A percentile compares a stretch with the other conserved stretches of the same genome.
These are phyloP conservation scores for Poecilia picta DNA, from an alignment of 2,797 vertebrate species.

Conservation along the genomic window DNA sequence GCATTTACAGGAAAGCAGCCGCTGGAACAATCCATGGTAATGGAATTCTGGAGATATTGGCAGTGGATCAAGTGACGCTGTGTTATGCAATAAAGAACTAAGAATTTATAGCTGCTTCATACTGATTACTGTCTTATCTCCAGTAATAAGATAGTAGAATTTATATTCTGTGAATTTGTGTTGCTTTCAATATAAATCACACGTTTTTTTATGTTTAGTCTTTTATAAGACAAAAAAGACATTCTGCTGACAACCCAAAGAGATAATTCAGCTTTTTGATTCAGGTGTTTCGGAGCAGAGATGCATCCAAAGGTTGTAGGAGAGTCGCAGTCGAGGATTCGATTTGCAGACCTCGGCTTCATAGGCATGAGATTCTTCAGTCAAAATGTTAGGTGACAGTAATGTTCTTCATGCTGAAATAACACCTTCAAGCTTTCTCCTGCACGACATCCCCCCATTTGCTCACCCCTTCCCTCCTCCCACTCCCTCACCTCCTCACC, in stretches of 20 bases:
- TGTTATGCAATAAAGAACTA: constrained; percentile 51
- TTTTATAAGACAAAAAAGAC: background rate
- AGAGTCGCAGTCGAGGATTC: background rate
- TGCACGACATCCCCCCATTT: too few species aligned
- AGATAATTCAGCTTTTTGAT: background rate
- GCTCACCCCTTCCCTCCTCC: too few species aligned
- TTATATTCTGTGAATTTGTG: constrained; percentile 9
- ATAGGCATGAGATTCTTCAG: background rate
- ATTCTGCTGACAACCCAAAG: background rate
- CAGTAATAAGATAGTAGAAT: too few species aligned
- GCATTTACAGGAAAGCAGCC: constrained; percentile 35
- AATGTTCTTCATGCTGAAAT: constrained; percentile 24
- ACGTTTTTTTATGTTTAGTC: background rate
- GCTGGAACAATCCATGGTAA: constrained; percentile 70
- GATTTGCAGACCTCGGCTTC: background rate
- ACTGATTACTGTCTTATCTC: background rate
- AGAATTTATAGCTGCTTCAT: constrained; percentile 18
- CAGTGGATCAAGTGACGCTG: constrained; percentile 58
- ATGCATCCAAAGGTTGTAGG: background rate
- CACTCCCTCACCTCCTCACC: too few species aligned
- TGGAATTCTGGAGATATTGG: constrained; percentile 55
- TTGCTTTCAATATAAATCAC: constrained; percentile 5
- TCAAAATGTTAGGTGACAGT: background rate
- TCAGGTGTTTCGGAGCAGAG: background rate
- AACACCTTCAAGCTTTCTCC: too few species aligned